Evolutionary conservation across 2,888 invertebrate genomes (phyloP).

Genomic region (Micropterix aruncella): DNA sequence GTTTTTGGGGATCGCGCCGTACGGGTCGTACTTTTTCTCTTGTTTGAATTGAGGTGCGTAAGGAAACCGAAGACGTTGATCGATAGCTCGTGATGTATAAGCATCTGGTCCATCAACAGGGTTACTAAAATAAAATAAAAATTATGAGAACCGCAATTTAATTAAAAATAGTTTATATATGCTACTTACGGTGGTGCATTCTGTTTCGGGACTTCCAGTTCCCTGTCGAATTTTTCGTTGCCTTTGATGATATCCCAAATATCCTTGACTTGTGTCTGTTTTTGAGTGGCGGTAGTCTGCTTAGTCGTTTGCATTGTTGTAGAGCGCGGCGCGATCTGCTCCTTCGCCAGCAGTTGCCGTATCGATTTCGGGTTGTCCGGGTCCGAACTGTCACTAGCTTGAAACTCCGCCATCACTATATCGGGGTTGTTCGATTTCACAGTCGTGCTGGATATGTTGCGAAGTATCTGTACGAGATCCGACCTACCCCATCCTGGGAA

Average conservation of each 20-base stretch:
- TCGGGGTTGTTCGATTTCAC: constrained; percentile 22
- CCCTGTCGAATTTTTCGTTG: constrained; percentile 9
- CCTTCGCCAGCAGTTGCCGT: constrained; percentile 27
- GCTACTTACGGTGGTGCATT: too few species aligned
- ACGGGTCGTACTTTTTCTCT: constrained; percentile 18
- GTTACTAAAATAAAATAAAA: constrained; percentile 1
- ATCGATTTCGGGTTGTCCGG: constrained; percentile 23
- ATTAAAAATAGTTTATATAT: too few species aligned
- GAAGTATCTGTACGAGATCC: background rate
- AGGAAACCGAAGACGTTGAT: constrained; percentile 20
- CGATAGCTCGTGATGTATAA: background rate
- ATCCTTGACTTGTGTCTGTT: constrained; percentile 9
- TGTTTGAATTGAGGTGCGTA: constrained; percentile 32
- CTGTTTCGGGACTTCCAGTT: too few species aligned
- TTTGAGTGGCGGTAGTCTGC: too few species aligned
- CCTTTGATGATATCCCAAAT: constrained; percentile 11
- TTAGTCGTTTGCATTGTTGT: too few species aligned
- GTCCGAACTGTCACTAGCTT: constrained; percentile 20
- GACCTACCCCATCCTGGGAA: background rate
- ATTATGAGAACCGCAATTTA: too few species aligned
- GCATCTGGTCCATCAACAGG: background rate
- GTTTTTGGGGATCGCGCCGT: constrained; percentile 21
- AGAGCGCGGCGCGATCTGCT: constrained; percentile 15
- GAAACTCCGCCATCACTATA: constrained; percentile 34
- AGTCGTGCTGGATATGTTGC: background rate